phyloP scores from a whole-genome alignment of 2,797 vertebrate genomes.

The Fringilla coelebs region DNA sequence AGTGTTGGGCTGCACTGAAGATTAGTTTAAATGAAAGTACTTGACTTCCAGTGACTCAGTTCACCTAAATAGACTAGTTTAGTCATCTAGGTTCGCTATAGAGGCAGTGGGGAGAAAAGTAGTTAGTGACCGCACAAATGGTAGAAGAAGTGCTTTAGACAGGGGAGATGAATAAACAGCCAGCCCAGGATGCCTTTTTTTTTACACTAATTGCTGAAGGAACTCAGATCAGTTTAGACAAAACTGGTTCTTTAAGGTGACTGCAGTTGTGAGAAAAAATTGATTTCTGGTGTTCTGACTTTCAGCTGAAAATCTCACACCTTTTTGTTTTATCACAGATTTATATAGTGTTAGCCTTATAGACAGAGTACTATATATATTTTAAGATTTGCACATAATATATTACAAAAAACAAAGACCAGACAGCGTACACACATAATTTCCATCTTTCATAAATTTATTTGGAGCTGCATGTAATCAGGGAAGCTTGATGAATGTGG shows the following conservation, averaged over 20 bases:
- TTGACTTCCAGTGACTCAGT: neutral
- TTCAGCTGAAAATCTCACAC: neutral
- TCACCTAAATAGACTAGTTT: neutral
- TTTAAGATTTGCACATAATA: neutral
- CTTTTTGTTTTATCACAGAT: neutral
- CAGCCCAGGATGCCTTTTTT: neutral
- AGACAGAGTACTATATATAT: neutral
- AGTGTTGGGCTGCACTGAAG: neutral
- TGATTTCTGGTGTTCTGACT: neutral
- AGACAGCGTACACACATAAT: fast-evolving
- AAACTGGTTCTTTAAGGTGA: neutral
- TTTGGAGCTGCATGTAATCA: neutral
- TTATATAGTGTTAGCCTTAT: neutral
- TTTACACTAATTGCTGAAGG: neutral
- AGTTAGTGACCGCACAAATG: neutral
- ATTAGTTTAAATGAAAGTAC: neutral
- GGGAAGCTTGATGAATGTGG: neutral
- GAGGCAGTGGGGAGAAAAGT: neutral
- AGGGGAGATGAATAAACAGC: neutral
- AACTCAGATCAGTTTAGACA: neutral
- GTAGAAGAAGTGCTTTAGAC: neutral
- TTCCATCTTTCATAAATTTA: neutral
- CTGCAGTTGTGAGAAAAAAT: neutral
- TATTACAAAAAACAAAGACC: neutral
- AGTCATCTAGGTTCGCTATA: neutral